phyloP scores from a whole-genome alignment of 2,113 vertebrate genomes.

The Tetrax tetrax region DNA sequence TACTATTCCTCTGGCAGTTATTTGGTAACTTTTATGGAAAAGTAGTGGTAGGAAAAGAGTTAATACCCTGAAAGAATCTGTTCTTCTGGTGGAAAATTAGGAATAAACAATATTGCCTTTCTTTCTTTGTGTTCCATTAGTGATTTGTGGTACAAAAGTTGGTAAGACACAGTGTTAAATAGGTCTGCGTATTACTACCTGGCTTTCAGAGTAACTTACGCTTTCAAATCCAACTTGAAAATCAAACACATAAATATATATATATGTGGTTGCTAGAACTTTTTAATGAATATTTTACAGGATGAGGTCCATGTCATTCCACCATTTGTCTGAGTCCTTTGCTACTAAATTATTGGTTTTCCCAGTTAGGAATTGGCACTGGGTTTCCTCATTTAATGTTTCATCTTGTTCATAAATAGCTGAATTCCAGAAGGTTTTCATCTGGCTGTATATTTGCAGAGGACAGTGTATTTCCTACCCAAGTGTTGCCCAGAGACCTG shows the following conservation, averaged over 20 bases:
- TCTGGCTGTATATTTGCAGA: neutral
- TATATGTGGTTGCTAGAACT: neutral
- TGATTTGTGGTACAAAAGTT: neutral
- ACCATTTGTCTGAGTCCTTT: neutral
- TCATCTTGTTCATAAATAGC: neutral
- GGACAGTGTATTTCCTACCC: neutral
- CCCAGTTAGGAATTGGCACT: neutral
- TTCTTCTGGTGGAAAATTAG: neutral
- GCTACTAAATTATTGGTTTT: neutral
- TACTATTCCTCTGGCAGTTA: neutral
- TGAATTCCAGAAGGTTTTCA: neutral
- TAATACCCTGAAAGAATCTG: neutral
- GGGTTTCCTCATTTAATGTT: neutral
- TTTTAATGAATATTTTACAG: neutral
- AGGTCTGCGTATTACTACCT: neutral
- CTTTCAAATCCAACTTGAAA: neutral
- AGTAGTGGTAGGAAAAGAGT: neutral
- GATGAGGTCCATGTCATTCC: neutral
- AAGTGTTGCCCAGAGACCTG: neutral
- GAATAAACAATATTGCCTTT: neutral
- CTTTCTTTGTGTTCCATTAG: neutral
- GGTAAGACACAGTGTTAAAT: neutral
- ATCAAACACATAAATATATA: neutral
- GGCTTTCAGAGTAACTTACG: neutral
- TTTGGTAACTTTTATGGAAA: neutral